phyloP scores from a whole-genome alignment of 2,888 invertebrate genomes.

The Hipparchia semele region DNA sequence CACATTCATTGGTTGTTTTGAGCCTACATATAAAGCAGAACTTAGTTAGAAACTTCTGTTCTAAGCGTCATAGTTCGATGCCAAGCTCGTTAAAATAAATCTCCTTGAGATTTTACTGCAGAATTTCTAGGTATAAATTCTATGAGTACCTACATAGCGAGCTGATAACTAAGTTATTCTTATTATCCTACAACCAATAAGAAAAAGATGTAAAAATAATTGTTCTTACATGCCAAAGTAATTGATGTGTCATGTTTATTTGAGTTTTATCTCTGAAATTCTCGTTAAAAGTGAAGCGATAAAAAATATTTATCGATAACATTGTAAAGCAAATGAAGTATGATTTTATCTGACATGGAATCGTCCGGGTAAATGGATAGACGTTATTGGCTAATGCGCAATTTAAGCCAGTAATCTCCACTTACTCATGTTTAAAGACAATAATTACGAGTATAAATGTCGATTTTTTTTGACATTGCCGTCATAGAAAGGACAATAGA shows the following conservation, averaged over 20 bases:
- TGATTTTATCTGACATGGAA: constrained; percentile 42
- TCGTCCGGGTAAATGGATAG: background rate
- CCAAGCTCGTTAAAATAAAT: constrained; percentile 18
- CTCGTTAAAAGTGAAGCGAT: constrained; percentile 35
- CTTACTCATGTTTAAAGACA: background rate
- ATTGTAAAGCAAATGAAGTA: constrained; percentile 23
- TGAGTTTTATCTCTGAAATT: constrained; percentile 37
- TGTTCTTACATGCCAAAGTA: constrained; percentile 51
- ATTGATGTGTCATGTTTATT: constrained; percentile 39
- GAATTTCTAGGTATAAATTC: constrained; percentile 35
- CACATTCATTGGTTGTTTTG: no score
- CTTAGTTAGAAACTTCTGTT: no score
- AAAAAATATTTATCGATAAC: constrained; percentile 30
- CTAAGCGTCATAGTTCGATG: no score
- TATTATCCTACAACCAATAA: constrained; percentile 33
- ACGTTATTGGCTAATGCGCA: constrained; percentile 13
- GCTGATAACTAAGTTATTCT: constrained; percentile 33
- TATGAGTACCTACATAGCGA: background rate
- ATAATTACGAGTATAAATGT: background rate
- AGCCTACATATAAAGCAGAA: no score
- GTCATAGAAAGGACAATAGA: no score
- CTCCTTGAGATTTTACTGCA: constrained; percentile 30
- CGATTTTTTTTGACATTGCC: no score
- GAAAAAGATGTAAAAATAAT: constrained; percentile 26
- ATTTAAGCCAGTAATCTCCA: constrained; percentile 3